phyloP scores from a whole-genome alignment of 2,797 vertebrate genomes.

The Enteromius afrohamiltoni region DNA sequence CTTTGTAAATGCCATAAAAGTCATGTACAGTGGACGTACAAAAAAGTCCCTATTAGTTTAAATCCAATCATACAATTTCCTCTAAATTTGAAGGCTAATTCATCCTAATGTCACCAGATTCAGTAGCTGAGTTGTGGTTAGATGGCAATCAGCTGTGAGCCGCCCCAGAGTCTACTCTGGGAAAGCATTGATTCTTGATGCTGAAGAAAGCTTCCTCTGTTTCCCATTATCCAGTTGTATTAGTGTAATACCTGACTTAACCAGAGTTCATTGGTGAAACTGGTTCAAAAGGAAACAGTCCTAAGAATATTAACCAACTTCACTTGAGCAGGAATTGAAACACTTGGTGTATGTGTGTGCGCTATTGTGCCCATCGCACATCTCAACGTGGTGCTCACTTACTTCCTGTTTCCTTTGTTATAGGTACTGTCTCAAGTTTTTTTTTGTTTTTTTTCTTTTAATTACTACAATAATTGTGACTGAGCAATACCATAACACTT shows the following conservation, averaged over 20 bases:
- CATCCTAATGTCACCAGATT: conserved; percentile 31
- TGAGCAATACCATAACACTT: background rate
- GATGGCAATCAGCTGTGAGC: conserved; percentile 43
- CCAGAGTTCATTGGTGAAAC: conserved; percentile 6
- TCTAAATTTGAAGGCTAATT: conserved; percentile 43
- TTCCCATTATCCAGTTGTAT: conserved; percentile 3
- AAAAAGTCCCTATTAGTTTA: conserved; percentile 50
- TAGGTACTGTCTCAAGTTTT: background rate
- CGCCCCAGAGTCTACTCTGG: conserved; percentile 10
- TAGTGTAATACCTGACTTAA: conserved; percentile 24
- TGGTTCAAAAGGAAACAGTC: conserved; percentile 17
- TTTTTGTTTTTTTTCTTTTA: background rate
- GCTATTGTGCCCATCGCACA: background rate
- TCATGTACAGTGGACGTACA: background rate
- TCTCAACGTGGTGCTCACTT: background rate
- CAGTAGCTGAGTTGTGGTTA: conserved; percentile 34
- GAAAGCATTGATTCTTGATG: conserved; percentile 8
- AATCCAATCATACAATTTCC: conserved; percentile 58
- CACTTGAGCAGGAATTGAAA: conserved; percentile 30
- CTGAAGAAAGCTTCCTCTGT: conserved; percentile 28
- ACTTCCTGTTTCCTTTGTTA: conserved; percentile 36
- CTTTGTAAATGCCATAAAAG: background rate
- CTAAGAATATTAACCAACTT: conserved; percentile 10
- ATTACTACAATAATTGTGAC: background rate
- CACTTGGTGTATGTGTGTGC: background rate